These are phyloP conservation scores for Diuraphis noxia DNA, from an alignment of 1,140 invertebrate genomes.

Conservation along the genomic window DNA sequence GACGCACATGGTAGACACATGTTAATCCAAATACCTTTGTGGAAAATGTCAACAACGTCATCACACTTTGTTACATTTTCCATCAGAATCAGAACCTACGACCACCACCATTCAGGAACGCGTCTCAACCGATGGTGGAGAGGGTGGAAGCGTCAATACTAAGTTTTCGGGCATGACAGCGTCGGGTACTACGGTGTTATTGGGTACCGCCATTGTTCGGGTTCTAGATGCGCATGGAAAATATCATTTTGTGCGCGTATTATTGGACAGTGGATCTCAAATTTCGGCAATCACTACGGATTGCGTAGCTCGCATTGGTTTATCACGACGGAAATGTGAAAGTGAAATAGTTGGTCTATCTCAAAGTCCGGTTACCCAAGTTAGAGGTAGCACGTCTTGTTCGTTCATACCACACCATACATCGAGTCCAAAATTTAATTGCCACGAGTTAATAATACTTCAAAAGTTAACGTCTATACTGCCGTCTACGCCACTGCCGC, in stretches of 20 bases:
- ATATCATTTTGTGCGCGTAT: background rate
- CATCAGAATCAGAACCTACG: no score
- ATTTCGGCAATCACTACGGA: background rate
- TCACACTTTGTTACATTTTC: background rate
- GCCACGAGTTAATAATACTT: background rate
- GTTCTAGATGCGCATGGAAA: background rate
- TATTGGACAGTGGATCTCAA: constrained; percentile 27
- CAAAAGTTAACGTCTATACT: background rate
- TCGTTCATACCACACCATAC: background rate
- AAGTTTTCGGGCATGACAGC: background rate
- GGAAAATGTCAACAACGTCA: background rate
- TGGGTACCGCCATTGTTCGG: constrained; percentile 23
- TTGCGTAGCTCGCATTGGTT: background rate
- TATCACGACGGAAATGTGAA: background rate
- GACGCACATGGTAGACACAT: background rate
- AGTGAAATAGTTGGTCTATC: background rate
- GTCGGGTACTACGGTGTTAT: background rate
- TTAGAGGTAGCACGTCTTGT: background rate
- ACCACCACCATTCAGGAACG: no score
- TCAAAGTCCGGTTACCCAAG: background rate
- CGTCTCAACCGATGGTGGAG: no score
- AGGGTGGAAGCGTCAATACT: no score
- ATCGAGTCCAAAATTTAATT: background rate
- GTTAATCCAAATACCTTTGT: background rate
- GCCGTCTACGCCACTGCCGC: background rate